A percentile compares a stretch with the other conserved stretches of the same genome.
Evolutionary conservation across 2,797 vertebrate species (phyloP).

Genomic region (Lithobates sylvaticus): DNA sequence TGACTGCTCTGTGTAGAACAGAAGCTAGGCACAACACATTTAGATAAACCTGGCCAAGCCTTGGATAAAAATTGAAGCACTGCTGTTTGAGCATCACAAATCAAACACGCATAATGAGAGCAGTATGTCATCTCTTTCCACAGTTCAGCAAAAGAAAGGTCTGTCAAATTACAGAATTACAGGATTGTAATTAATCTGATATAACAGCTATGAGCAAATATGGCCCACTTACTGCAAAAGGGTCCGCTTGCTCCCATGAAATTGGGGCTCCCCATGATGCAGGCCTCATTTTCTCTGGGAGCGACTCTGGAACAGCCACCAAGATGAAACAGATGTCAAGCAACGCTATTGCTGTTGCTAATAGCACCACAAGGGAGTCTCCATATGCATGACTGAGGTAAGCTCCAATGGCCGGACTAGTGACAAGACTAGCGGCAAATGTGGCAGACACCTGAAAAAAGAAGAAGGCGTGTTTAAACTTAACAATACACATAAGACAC

Average conservation of each 20-base stretch:
- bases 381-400: slow-evolving; percentile 85
- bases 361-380: slow-evolving; percentile 85
- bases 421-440: slow-evolving; percentile 87
- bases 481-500: neutral
- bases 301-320: slow-evolving; percentile 84
- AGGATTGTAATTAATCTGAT: no score
- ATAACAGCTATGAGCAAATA: no score
- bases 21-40: neutral
- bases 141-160: neutral
- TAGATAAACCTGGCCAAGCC: no score
- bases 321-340: slow-evolving; percentile 88
- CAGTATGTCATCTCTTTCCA: neutral
- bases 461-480: neutral
- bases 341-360: slow-evolving; percentile 86
- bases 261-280: slow-evolving; percentile 88
- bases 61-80: no score
- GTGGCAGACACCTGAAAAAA: slow-evolving; percentile 84
- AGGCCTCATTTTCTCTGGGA: slow-evolving; percentile 88
- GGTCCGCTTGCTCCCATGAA: slow-evolving; percentile 89
- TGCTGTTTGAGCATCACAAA: no score
- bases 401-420: slow-evolving; percentile 87
- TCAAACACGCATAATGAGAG: no score
- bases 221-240: slow-evolving; percentile 82
- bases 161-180: neutral
- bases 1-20: neutral